phyloP scores from a whole-genome alignment of 1,140 invertebrate species.

The Drosophila carrolli region DNA sequence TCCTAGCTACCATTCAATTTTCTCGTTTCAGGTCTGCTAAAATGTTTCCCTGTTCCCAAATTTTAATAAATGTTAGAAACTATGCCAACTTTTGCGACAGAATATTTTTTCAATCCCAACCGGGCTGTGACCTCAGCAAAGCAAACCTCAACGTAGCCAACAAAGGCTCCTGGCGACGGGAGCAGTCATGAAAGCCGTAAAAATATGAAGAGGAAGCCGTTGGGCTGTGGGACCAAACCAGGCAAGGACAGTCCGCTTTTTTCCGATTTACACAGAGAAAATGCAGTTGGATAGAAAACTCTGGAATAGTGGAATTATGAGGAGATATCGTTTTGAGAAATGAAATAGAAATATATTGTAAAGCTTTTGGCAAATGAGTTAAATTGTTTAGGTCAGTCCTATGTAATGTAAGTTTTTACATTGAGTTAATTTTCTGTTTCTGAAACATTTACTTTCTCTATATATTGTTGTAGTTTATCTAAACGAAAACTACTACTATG shows the following conservation, averaged over 20 bases:
- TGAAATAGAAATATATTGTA: too few species aligned
- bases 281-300: background rate
- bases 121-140: conserved; percentile 42
- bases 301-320: too few species aligned
- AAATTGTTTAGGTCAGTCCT: too few species aligned
- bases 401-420: too few species aligned
- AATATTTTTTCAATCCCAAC: conserved; percentile 8
- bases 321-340: too few species aligned
- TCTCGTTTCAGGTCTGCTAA: background rate
- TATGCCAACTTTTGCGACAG: conserved; percentile 24
- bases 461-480: too few species aligned
- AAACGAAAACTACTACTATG: too few species aligned
- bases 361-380: too few species aligned
- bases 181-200: conserved; percentile 36
- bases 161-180: conserved; percentile 24
- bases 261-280: background rate
- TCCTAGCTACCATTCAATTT: conserved; percentile 22
- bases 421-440: too few species aligned
- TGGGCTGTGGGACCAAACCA: conserved; percentile 14
- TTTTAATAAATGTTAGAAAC: conserved; percentile 42
- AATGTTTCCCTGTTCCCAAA: conserved; percentile 3
- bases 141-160: conserved; percentile 21
- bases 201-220: conserved; percentile 28
- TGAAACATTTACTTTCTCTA: too few species aligned
- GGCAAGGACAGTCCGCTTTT: conserved; percentile 1